Percentiles rank a stretch among this genome's conserved stretches.
Evolutionary conservation across 2,113 vertebrate species (phyloP).

Genomic region (Lophochroa leadbeateri): DNA sequence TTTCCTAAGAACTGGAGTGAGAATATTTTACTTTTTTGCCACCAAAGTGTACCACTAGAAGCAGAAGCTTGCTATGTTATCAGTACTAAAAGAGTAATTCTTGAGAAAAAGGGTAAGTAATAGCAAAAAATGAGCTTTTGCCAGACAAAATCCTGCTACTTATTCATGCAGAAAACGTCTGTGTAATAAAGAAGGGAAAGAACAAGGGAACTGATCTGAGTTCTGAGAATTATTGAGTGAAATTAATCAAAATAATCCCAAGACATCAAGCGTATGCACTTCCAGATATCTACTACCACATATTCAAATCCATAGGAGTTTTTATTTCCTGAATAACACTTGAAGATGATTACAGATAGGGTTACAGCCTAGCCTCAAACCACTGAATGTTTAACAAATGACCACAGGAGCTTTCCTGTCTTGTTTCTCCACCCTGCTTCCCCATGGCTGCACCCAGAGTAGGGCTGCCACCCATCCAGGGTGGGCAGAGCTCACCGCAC

Average conservation of each 20-base stretch:
- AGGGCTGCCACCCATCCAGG: rapidly evolving
- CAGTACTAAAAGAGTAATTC: not conserved
- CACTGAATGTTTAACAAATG: not conserved
- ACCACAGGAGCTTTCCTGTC: not conserved
- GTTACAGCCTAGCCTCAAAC: not conserved
- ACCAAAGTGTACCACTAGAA: not conserved
- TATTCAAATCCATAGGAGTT: not conserved
- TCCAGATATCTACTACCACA: not conserved
- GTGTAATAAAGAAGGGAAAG: not conserved
- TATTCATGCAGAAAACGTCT: not conserved
- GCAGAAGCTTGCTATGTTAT: not conserved
- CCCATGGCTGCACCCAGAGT: not conserved
- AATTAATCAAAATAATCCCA: not conserved
- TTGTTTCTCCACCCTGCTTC: not conserved
- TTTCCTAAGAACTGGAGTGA: not conserved
- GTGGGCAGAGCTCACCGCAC: rapidly evolving
- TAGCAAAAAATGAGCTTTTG: not conserved
- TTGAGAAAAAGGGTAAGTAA: not conserved
- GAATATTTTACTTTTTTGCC: not conserved
- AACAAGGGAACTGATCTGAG: not conserved
- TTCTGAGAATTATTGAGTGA: not conserved
- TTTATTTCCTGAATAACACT: not conserved
- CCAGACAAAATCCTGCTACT: not conserved
- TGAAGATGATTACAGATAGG: not conserved
- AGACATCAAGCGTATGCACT: not conserved